phyloP scores from a whole-genome alignment of 2,888 invertebrate genomes.

The Monopis laevigella region DNA sequence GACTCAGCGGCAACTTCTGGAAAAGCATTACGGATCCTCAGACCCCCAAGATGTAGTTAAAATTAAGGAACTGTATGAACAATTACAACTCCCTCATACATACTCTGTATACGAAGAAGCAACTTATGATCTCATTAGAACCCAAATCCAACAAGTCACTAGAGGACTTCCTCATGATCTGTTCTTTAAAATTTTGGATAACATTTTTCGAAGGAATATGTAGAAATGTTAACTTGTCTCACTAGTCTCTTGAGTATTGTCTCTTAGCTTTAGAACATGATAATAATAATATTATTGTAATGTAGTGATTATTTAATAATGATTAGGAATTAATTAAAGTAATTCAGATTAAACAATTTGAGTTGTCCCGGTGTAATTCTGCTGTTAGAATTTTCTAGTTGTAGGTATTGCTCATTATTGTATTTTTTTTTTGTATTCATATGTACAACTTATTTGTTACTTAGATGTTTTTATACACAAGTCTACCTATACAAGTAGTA shows the following conservation, averaged over 20 bases:
- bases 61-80: slow-evolving; percentile 81
- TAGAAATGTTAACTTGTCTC: slow-evolving; percentile 42
- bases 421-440: no score
- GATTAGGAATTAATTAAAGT: no score
- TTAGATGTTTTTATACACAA: no score
- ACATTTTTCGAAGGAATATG: slow-evolving; percentile 78
- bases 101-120: slow-evolving; percentile 86
- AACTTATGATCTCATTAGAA: slow-evolving; percentile 81
- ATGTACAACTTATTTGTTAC: no score
- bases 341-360: no score
- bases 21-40: slow-evolving; percentile 78
- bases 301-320: no score
- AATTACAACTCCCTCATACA: slow-evolving; percentile 77
- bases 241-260: slow-evolving; percentile 3
- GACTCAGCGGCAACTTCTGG: slow-evolving; percentile 75
- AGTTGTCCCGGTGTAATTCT: no score
- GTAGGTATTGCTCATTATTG: no score
- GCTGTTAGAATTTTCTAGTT: no score
- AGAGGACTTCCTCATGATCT: slow-evolving; percentile 82
- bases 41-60: slow-evolving; percentile 73
- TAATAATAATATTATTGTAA: no score
- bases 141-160: slow-evolving; percentile 86
- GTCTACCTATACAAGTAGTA: no score
- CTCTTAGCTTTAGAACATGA: no score
- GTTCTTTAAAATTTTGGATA: slow-evolving; percentile 84